Base-by-base conservation (phyloP, 2,888 invertebrate species). In the Pyrochroa serraticornis region DNA sequence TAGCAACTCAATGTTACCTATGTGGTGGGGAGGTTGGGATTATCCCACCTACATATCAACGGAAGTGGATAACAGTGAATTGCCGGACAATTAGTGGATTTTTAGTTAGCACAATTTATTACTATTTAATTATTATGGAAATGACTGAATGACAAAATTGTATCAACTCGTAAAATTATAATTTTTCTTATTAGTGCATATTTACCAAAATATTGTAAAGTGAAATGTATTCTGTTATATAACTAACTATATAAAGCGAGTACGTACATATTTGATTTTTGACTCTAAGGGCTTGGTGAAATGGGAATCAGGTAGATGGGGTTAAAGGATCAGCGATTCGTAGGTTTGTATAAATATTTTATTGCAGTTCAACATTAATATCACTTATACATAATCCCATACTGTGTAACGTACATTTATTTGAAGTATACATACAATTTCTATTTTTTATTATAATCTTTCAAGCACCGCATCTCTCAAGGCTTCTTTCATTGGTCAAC, bases 401-500 rank as follows among this genome's bases (percentile, higher is more conserved):
- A 54, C 46, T 44, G 37, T 39, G 35, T 53, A 52, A 59, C 54
- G 56, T 49, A 49, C 38, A 56, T 47, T 49, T 58, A 47, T 55
- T 48, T 31, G 49, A 57, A 58, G 56, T 58, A 54, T 59, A 63
- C 54, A 58, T 58, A 58, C 47, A 58, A 34, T 32, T 41, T 37
- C 47, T 36, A 44, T 53, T 48, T 39, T 37, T 49, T 22, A 41
- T 52, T 37, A 50, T 46, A 47, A 57, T 50, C 53, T 54, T 33
- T 54, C 46, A 65, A 65, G 63, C 63, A 63, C 61, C 65, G 60
- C 50, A 47, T 35, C 62, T 52, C 56, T 36, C 59, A 60, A 60
- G 61, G 63, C 62, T 63, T 55, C 58, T 56, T 39, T 55, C 54
- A 57, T 58, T 58, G 57, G 58, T 65, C 61, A 63, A 61, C 59